Conservation (phyloP, 2,888 invertebrate genomes). For the Prosopocoilus inquinatus region DNA sequence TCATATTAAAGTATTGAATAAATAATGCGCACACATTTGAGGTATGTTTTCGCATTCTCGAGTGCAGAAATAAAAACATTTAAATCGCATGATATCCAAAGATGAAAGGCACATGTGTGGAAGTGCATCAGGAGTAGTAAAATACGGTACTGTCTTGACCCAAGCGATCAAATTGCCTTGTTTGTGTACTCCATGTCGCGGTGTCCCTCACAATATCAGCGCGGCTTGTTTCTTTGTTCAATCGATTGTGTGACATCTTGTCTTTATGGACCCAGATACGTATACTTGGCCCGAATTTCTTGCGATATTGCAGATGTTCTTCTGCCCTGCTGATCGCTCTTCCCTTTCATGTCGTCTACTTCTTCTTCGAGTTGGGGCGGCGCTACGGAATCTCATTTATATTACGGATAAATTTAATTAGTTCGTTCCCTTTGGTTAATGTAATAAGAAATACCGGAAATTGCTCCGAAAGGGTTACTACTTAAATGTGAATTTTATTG, state of each 20-base stretch:
- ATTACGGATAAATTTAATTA: conserved; percentile 16
- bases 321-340: conserved; percentile 27
- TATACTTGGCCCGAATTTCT: conserved; percentile 41
- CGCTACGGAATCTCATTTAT: conserved; percentile 11
- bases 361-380: conserved; percentile 10
- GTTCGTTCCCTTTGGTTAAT: conserved; percentile 11
- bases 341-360: conserved; percentile 19
- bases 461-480: no score
- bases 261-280: conserved; percentile 46
- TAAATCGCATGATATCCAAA: no score
- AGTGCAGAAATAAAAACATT: no score
- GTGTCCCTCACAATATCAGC: conserved; percentile 41
- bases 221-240: conserved; percentile 46
- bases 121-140: background rate
- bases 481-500: no score
- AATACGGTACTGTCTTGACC: conserved; percentile 23
- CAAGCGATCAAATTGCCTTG: conserved; percentile 44
- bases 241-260: conserved; percentile 52
- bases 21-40: no score
- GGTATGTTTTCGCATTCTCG: no score
- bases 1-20: no score
- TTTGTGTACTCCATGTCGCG: conserved; percentile 42
- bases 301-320: conserved; percentile 40
- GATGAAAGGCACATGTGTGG: no score
- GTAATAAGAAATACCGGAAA: background rate